Evolutionary conservation across 2,113 vertebrate species (phyloP).

Genomic region (Stegostoma tigrinum): DNA sequence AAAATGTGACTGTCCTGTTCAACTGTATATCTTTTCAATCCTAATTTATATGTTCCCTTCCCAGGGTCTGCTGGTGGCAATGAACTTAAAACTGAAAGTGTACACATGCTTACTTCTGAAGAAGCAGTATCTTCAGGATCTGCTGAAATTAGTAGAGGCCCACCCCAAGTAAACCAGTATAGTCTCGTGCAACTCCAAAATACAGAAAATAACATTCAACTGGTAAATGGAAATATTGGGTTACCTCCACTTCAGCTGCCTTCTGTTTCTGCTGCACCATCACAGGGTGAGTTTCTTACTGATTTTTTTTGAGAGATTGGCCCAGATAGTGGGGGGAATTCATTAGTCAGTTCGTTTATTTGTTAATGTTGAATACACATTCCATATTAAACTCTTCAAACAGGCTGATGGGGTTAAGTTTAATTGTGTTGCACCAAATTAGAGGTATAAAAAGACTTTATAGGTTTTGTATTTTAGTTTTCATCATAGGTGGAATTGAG

Average conservation of each 20-base stretch:
- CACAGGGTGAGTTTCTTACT: constrained; percentile 58
- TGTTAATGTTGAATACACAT: not conserved
- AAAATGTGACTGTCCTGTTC: constrained; percentile 66
- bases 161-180: constrained; percentile 87
- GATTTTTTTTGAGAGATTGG: not conserved
- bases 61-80: constrained; percentile 69
- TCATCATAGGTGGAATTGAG: not conserved
- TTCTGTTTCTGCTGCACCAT: constrained; percentile 73
- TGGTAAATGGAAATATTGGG: constrained; percentile 75
- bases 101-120: constrained; percentile 71
- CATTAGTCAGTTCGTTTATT: not conserved
- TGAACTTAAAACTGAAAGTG: constrained; percentile 81
- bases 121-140: constrained; percentile 78
- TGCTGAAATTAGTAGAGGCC: constrained; percentile 68
- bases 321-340: not conserved
- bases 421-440: not conserved
- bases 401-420: not conserved
- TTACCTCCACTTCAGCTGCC: constrained; percentile 87
- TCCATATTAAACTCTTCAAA: not conserved
- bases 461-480: not conserved
- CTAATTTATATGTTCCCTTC: constrained; percentile 61
- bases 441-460: not conserved
- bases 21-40: constrained; percentile 58
- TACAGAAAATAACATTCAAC: constrained; percentile 68
- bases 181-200: constrained; percentile 85